Conservation (phyloP, 2,113 vertebrate genomes). For the Todiramphus chloris region DNA sequence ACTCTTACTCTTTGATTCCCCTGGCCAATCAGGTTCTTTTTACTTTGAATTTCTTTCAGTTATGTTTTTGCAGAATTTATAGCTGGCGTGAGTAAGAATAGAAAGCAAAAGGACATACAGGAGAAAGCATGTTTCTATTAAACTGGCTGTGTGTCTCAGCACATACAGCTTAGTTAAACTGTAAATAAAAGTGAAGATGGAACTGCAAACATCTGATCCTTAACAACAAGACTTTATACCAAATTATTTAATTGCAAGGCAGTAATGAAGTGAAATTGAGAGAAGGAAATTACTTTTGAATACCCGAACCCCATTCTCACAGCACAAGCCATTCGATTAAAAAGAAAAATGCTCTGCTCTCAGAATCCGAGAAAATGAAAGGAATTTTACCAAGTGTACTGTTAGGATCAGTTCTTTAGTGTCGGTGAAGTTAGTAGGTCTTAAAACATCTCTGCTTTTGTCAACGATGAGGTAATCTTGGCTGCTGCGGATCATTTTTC, state of each 20-base stretch:
- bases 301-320: not conserved
- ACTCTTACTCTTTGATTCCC: not conserved
- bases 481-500: not conserved
- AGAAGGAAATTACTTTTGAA: not conserved
- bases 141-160: not conserved
- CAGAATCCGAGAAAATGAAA: not conserved
- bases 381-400: not conserved
- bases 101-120: not conserved
- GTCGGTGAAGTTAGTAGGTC: not conserved
- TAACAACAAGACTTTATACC: not conserved
- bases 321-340: not conserved
- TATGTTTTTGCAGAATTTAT: not conserved
- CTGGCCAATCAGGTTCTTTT: not conserved
- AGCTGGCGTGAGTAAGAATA: not conserved
- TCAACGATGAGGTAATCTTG: not conserved
- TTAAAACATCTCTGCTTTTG: not conserved
- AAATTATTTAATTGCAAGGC: not conserved
- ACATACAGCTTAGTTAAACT: not conserved
- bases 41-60: not conserved
- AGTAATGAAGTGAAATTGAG: not conserved
- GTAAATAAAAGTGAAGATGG: not conserved
- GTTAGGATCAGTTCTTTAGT: not conserved
- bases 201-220: not conserved
- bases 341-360: not conserved
- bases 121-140: not conserved